Base-by-base conservation (phyloP, 1,140 invertebrate species). In the Galendromus occidentalis region DNA sequence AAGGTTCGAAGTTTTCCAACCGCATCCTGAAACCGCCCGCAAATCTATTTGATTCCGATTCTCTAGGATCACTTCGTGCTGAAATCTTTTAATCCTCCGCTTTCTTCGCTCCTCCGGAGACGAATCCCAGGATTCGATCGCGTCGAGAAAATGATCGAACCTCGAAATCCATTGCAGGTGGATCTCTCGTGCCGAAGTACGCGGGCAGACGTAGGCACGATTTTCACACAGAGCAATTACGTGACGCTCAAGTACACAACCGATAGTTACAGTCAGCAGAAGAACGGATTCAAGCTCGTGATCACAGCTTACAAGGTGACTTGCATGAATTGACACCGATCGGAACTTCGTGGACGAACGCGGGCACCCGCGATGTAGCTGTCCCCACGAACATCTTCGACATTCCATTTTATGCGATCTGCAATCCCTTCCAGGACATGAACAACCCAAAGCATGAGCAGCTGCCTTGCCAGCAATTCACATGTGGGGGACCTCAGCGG, bases 251-350 rank as follows among this genome's bases (percentile, higher is more conserved):
- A 88, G 76, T 93, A 92, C 80, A 85, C 88, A 72, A 92, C 89
- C 42, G 90, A 94, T 78, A 82, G 81, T 71, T 92, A 88, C 86
- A 89, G 88, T 64, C 89, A 87, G 64, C 84, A 87, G 74, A 81
- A 83, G 69, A 91, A 91, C 77, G 88, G 89, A 67, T 94, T 93
- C 80, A 86, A 85, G 71, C 82, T 94, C 68, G 84, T 93, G 75
- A 91, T 93, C 78, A 93, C 89, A 47, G 87, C 89, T 68, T 86
- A 91, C 72, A 92, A 91, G 78, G 88, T 91, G 81, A 83, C 85
- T 63, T 67, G n/a, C 33, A 39, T 39, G 33, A 4, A 6, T 39
- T 9, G 33, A 39, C n/a, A n/a, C n/a, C n/a, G n/a, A n/a, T n/a
- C n/a, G n/a, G n/a, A n/a, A n/a, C n/a, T n/a, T n/a, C n/a, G n/a